Percentiles rank a stretch among this genome's conserved stretches.
These are phyloP conservation scores for Rhynchonycteris naso DNA, from an alignment of 2,797 vertebrate genomes.

Conservation along the genomic window DNA sequence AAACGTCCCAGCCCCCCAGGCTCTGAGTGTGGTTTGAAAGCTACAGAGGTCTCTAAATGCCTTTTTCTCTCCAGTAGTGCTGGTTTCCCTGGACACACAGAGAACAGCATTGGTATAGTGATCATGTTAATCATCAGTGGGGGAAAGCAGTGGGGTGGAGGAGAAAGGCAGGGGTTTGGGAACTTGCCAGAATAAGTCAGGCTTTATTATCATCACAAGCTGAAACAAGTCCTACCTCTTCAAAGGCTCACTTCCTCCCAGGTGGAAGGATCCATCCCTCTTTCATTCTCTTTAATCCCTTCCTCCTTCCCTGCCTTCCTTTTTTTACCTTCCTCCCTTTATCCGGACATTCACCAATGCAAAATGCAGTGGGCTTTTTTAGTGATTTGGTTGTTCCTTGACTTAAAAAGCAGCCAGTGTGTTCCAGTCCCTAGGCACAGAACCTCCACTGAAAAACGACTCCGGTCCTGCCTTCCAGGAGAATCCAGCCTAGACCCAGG, in stretches of 20 bases:
- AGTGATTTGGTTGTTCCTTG: background rate
- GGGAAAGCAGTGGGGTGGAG: background rate
- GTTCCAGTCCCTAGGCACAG: background rate
- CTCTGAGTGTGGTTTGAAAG: background rate
- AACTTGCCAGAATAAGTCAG: conserved; percentile 39
- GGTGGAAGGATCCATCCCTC: background rate
- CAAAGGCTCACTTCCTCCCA: background rate
- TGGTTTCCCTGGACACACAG: background rate
- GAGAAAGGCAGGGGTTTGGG: conserved; percentile 31
- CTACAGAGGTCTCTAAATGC: background rate
- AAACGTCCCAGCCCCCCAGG: background rate
- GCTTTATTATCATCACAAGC: background rate
- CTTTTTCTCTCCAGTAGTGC: background rate
- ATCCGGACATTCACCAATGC: background rate
- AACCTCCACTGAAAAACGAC: background rate
- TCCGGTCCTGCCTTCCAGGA: background rate
- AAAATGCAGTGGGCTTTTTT: background rate
- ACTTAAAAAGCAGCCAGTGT: background rate
- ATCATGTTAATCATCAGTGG: background rate
- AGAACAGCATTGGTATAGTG: background rate
- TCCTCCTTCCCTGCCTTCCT: background rate
- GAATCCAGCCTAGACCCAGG: background rate
- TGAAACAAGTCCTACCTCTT: background rate
- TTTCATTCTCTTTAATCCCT: background rate
- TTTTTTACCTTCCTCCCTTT: background rate